Evolutionary conservation across 2,888 invertebrate species (phyloP).

Genomic region (Chaetogeoica ovagalla): DNA sequence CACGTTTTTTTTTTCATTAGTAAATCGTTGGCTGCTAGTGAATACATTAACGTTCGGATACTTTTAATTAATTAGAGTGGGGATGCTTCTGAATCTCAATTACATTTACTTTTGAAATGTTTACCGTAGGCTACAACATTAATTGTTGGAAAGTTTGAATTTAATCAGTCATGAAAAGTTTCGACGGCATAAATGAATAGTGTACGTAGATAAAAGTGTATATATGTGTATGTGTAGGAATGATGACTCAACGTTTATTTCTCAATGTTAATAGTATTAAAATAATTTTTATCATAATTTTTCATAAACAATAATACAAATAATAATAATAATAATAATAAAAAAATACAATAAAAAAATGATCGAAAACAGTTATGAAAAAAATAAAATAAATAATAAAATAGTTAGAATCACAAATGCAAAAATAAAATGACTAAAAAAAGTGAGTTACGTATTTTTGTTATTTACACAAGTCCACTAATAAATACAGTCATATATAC

Average conservation of each 20-base stretch:
- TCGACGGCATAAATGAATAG: too few relatives aligned
- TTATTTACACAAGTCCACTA: constrained; percentile 45
- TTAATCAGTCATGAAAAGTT: too few relatives aligned
- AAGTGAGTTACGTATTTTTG: constrained; percentile 45
- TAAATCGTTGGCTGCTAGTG: too few relatives aligned
- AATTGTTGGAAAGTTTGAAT: too few relatives aligned
- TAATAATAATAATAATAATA: constrained; percentile 39
- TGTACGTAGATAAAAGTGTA: too few relatives aligned
- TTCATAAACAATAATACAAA: constrained; percentile 47
- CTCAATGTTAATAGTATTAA: constrained; percentile 51
- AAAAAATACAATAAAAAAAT: constrained; percentile 39
- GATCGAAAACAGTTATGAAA: constrained; percentile 46
- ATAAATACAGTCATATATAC: constrained; percentile 29
- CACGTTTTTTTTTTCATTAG: too few relatives aligned
- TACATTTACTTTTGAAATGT: too few relatives aligned
- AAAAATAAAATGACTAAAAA: constrained; percentile 53
- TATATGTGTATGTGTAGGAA: constrained; percentile 9
- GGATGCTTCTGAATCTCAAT: too few relatives aligned
- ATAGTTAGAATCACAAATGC: constrained; percentile 52
- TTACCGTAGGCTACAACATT: too few relatives aligned
- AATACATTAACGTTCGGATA: too few relatives aligned
- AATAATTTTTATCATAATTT: constrained; percentile 47
- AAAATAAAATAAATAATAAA: constrained; percentile 48
- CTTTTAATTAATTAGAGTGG: too few relatives aligned
- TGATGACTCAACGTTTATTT: constrained; percentile 49